Percentiles rank a stretch among this genome's conserved stretches.
phyloP scores from a whole-genome alignment of 2,888 invertebrate species.

The Pocota personata region DNA sequence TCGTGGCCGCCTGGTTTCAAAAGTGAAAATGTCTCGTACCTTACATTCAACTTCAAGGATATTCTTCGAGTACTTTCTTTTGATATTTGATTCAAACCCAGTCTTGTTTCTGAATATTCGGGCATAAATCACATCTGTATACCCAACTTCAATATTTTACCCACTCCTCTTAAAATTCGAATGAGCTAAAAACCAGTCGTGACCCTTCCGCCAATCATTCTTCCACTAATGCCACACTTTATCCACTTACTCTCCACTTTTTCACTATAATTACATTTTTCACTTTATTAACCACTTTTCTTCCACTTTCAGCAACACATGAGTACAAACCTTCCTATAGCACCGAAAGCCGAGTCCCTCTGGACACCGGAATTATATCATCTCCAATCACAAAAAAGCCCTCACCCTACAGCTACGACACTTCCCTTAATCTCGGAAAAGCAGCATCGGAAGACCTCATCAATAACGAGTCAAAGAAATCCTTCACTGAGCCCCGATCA shows the following conservation, averaged over 20 bases:
- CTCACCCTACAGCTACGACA: constrained; percentile 76
- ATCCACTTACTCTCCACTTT: background rate
- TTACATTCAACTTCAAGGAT: no score
- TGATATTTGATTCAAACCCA: no score
- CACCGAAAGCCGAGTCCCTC: constrained; percentile 77
- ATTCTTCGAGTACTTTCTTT: no score
- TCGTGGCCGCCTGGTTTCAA: no score
- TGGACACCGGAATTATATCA: constrained; percentile 73
- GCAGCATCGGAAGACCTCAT: constrained; percentile 72
- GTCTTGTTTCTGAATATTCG: no score
- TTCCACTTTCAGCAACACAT: constrained; percentile 79
- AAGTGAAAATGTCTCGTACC: no score
- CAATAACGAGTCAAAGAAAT: constrained; percentile 74
- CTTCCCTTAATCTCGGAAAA: constrained; percentile 61
- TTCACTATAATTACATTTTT: background rate
- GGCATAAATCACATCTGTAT: no score
- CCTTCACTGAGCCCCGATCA: constrained; percentile 69
- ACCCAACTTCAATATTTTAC: no score
- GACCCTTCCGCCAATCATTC: no score
- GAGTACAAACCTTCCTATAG: constrained; percentile 82
- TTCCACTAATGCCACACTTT: background rate
- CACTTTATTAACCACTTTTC: background rate
- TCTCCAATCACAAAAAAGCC: constrained; percentile 72
- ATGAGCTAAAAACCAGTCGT: no score
- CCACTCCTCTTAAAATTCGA: no score